Base-by-base conservation (phyloP, 2,797 vertebrate genomes). In the Sebastes itinus region DNA sequence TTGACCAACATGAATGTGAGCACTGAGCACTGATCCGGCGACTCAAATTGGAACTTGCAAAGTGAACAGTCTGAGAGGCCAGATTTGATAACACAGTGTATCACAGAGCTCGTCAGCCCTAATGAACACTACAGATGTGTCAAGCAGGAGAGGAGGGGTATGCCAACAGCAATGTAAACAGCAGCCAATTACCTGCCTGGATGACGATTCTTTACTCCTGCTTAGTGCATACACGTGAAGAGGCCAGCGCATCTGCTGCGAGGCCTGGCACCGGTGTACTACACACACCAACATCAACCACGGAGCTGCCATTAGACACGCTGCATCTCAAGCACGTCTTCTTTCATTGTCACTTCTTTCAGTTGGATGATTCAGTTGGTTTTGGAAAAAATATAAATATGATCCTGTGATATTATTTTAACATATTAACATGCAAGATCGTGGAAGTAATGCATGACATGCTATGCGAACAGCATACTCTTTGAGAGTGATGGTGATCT, bases 111-210 rank as follows among this genome's bases (percentile, higher is more conserved):
- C 71, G 85, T 73, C 72, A n/a, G 83, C 89, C 88, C 86, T 93
- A 93, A 94, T 94, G 92, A 94, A 90, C 79, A 92, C 87, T 91
- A 90, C 93, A 95, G 93, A 94, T 95, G 93, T 94, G 92, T 93
- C 90, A 84, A 77, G 88, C 80, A 66, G 88, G 71, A 72, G 77
- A 78, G 88, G 88, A 83, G 86, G 83, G 88, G 62, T 28, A 68
- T 20, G 87, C 92, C 90, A 89, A 84, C 67, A 65, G 89, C 81
- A 87, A 78, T 88, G 90, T 92, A 94, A 93, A 94, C 94, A 94
- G 91, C 88, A 91, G 88, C 91, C 94, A 95, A 93, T 95, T 95
- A 95, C 91, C 92, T 94, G 91, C 80, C 90, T 94, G 90, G 92
- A 82, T 94, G 92, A 92, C 28, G 85, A 92, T 89, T 82, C 90